These are phyloP conservation scores for Glareola pratincola DNA, from an alignment of 2,113 vertebrate genomes.

Conservation along the genomic window DNA sequence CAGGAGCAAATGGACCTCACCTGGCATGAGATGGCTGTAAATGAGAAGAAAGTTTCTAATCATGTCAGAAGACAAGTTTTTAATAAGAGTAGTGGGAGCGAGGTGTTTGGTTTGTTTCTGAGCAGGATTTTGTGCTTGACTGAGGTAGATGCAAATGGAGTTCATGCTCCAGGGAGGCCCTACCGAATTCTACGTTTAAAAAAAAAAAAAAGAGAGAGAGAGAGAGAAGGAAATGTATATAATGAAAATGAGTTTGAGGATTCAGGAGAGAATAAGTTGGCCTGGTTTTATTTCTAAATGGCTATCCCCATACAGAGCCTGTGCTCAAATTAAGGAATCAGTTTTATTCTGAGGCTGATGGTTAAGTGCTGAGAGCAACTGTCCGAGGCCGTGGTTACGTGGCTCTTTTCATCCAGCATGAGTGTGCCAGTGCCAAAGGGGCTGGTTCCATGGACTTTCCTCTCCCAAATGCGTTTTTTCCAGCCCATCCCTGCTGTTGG, in stretches of 20 bases:
- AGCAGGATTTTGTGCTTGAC: background rate
- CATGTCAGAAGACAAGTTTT: background rate
- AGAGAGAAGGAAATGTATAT: background rate
- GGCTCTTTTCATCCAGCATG: fast-evolving
- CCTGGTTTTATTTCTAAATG: background rate
- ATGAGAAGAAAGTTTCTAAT: background rate
- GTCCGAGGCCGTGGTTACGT: background rate
- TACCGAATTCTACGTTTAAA: background rate
- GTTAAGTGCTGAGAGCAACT: background rate
- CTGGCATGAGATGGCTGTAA: background rate
- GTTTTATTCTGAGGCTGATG: background rate
- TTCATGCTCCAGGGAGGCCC: background rate
- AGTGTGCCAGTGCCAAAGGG: background rate
- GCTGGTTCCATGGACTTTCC: fast-evolving
- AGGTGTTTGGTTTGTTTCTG: background rate
- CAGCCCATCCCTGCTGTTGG: background rate
- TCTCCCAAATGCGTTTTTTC: background rate
- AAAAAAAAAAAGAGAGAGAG: no score
- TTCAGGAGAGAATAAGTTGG: background rate
- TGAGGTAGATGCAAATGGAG: background rate
- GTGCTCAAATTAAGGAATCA: background rate
- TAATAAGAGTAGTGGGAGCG: fast-evolving
- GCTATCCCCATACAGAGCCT: background rate
- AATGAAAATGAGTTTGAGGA: background rate
- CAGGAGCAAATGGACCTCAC: background rate